Percentiles rank a stretch among this genome's conserved stretches.
phyloP scores from a whole-genome alignment of 37 sponge, comb jelly and placozoan genomes.

The Lycopodina hypogea region DNA sequence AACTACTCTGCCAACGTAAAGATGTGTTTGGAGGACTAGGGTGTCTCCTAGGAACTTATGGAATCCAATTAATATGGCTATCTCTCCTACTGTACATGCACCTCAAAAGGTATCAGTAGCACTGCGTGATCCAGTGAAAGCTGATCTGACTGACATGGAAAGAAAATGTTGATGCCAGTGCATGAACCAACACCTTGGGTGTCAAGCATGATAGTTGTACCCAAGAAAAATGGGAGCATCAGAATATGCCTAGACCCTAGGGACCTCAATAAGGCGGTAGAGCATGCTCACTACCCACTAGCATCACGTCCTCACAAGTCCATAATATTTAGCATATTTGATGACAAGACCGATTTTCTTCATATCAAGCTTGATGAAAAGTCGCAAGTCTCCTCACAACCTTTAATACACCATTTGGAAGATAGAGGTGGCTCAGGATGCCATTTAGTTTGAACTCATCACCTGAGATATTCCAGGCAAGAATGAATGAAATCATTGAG shows the following conservation, averaged over 20 bases:
- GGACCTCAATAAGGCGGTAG: constrained; percentile 51
- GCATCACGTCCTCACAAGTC: constrained; percentile 38
- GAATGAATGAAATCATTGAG: constrained; percentile 44
- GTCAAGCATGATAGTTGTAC: constrained; percentile 36
- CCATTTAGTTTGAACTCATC: constrained; percentile 56
- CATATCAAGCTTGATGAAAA: constrained; percentile 54
- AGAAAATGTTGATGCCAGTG: constrained; percentile 49
- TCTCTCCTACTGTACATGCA: constrained; percentile 32
- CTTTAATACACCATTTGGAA: constrained; percentile 55
- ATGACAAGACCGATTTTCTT: constrained; percentile 57
- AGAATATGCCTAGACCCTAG: constrained; percentile 56
- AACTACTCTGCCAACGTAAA: constrained; percentile 2
- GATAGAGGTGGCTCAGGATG: constrained; percentile 42
- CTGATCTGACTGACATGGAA: constrained; percentile 30
- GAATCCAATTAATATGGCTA: constrained; percentile 17
- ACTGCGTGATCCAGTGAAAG: constrained; percentile 18
- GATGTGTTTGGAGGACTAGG: constrained; percentile 42
- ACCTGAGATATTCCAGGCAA: constrained; percentile 53
- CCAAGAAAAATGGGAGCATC: too few relatives aligned
- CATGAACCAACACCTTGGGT: constrained; percentile 57
- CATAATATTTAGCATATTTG: constrained; percentile 57
- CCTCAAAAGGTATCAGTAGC: constrained; percentile 42
- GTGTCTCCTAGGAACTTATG: constrained; percentile 27
- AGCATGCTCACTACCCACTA: constrained; percentile 56
- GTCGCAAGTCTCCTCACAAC: constrained; percentile 61